Conservation (phyloP, 2,888 invertebrate genomes). For the Archaeoteleia sp. region DNA sequence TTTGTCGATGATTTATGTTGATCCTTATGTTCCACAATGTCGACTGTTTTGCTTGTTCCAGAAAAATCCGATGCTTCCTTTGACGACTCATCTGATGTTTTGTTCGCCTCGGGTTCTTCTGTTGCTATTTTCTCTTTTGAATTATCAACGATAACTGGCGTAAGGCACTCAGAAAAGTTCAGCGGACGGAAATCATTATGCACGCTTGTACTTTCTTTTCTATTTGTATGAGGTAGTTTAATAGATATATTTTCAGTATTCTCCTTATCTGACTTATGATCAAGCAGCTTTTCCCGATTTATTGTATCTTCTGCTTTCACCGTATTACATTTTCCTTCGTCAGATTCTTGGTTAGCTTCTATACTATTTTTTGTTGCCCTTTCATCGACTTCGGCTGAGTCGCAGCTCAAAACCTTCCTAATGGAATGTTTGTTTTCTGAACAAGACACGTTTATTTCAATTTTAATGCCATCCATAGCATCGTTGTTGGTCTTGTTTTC, state of each 20-base stretch:
- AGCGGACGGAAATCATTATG: constrained; percentile 22
- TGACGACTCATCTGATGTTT: not conserved
- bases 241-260: constrained; percentile 6
- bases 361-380: not conserved
- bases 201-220: constrained; percentile 10
- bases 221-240: constrained; percentile 31
- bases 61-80: too few species aligned
- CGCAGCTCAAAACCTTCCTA: not conserved
- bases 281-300: not conserved
- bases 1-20: constrained; percentile 10
- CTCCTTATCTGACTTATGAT: not conserved
- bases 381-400: constrained; percentile 11
- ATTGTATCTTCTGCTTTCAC: not conserved
- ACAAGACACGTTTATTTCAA: constrained; percentile 71
- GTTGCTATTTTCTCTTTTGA: constrained; percentile 10
- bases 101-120: constrained; percentile 2
- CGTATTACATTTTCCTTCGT: not conserved
- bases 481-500: constrained; percentile 51
- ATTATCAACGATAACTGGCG: constrained; percentile 20
- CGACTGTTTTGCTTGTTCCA: constrained; percentile 3
- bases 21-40: constrained; percentile 8
- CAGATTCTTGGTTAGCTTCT: not conserved
- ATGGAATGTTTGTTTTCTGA: constrained; percentile 58
- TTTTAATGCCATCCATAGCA: constrained; percentile 65
- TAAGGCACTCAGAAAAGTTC: constrained; percentile 39